phyloP scores from a whole-genome alignment of 2,888 invertebrate genomes.

The Dolomedes plantarius region DNA sequence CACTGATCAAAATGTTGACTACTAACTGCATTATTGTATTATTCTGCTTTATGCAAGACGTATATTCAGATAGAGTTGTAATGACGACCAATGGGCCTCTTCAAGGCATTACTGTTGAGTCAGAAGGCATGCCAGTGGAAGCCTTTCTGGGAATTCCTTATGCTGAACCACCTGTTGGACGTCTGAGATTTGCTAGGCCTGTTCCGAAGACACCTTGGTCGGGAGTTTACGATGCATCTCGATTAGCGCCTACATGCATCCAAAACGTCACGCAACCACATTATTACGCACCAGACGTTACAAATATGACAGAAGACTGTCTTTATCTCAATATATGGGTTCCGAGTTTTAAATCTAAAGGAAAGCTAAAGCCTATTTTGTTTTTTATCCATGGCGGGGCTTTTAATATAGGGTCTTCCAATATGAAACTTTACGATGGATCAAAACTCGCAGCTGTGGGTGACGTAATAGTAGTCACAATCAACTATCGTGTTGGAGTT shows the following conservation, averaged over 20 bases:
- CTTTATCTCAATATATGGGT: constrained; percentile 72
- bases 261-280: constrained; percentile 32
- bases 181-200: constrained; percentile 72
- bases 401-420: constrained; percentile 44
- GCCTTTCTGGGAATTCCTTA: constrained; percentile 77
- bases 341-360: constrained; percentile 28
- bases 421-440: constrained; percentile 49
- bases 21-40: background rate
- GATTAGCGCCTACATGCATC: constrained; percentile 46
- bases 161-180: constrained; percentile 77
- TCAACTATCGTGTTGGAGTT: constrained; percentile 67
- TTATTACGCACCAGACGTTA: constrained; percentile 35
- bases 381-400: constrained; percentile 69
- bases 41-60: background rate
- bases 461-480: constrained; percentile 55
- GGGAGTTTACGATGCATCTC: constrained; percentile 49
- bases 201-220: constrained; percentile 54
- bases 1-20: background rate
- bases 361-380: constrained; percentile 41
- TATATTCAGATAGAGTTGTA: constrained; percentile 12
- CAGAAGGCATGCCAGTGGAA: constrained; percentile 12
- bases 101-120: constrained; percentile 26
- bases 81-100: constrained; percentile 53
- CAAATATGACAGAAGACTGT: constrained; percentile 71
- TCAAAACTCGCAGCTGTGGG: constrained; percentile 35